These are phyloP conservation scores for Oxyura jamaicensis DNA, from an alignment of 2,113 vertebrate genomes.

Conservation along the genomic window DNA sequence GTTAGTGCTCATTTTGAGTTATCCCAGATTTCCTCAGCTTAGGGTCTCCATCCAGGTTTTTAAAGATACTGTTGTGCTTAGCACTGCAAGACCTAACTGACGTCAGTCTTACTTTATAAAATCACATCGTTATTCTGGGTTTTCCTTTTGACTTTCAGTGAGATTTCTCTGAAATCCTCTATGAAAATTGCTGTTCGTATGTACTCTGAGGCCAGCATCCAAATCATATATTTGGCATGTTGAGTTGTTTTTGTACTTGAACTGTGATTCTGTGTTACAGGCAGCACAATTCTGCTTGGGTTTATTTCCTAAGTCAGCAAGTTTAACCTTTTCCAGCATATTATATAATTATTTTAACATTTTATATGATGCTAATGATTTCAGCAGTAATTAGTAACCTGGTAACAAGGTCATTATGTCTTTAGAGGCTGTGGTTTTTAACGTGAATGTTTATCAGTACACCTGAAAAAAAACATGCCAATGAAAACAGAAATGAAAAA, in stretches of 20 bases:
- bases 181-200: rapidly evolving
- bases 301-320: not conserved
- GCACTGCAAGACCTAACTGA: not conserved
- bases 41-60: not conserved
- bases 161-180: not conserved
- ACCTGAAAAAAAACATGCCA: not conserved
- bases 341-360: not conserved
- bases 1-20: not conserved
- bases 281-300: not conserved
- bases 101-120: not conserved
- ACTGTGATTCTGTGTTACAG: not conserved
- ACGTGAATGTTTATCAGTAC: not conserved
- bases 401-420: not conserved
- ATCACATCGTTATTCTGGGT: not conserved
- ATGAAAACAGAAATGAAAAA: not conserved
- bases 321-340: not conserved
- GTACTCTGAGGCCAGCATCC: not conserved
- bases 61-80: not conserved
- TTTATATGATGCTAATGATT: not conserved
- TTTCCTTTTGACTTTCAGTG: not conserved
- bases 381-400: not conserved
- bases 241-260: not conserved
- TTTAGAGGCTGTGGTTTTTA: not conserved
- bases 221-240: rapidly evolving
- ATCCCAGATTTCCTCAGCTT: not conserved